A percentile compares a stretch with the other conserved stretches of the same genome.
phyloP scores from a whole-genome alignment of 2,113 vertebrate species.

The Eupsittula cactorum region DNA sequence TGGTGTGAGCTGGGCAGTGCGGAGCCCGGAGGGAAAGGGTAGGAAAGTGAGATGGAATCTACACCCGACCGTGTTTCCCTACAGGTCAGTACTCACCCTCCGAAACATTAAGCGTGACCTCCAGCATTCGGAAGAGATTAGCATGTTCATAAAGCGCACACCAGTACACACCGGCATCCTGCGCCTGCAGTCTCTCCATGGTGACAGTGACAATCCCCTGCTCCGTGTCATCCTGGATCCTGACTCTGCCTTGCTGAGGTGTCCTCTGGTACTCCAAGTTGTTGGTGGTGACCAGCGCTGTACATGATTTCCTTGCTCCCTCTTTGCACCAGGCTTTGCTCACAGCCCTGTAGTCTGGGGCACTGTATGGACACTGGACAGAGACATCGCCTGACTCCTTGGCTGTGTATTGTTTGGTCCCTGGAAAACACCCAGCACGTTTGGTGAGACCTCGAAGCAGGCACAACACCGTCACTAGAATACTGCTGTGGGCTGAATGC shows the following conservation, averaged over 20 bases:
- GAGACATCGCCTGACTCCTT: fast-evolving
- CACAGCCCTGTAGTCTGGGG: fast-evolving
- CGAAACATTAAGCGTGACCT: background rate
- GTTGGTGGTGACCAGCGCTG: fast-evolving
- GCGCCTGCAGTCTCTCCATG: background rate
- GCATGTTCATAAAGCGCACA: background rate
- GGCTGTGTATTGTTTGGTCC: background rate
- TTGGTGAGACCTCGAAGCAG: background rate
- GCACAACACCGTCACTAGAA: background rate
- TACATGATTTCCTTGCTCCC: fast-evolving
- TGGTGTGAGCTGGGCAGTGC: background rate
- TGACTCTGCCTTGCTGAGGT: background rate
- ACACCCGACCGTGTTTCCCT: fast-evolving
- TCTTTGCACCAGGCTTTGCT: conserved; percentile 33
- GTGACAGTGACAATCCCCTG: background rate
- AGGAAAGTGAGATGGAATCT: background rate
- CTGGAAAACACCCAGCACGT: background rate
- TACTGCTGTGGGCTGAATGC: background rate
- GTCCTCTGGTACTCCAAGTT: fast-evolving
- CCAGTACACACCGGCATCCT: conserved; percentile 49
- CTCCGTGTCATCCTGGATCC: background rate
- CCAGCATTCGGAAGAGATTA: background rate
- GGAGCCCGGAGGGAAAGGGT: background rate
- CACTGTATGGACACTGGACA: background rate
- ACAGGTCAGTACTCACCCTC: background rate